phyloP scores from a whole-genome alignment of 2,888 invertebrate species.

The Spisula subtruncata region DNA sequence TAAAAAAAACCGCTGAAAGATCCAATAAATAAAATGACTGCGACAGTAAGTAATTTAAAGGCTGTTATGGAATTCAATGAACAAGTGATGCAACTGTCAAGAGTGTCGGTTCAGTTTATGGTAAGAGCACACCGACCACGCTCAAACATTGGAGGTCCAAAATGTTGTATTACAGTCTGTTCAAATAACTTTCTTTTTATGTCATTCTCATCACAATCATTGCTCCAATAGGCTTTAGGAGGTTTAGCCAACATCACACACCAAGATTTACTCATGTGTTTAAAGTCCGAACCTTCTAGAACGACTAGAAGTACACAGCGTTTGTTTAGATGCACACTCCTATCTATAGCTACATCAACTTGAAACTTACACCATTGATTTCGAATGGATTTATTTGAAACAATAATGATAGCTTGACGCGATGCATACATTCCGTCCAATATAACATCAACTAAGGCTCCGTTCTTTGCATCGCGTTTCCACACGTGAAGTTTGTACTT shows the following conservation, averaged over 20 bases:
- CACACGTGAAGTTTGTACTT: slow-evolving; percentile 50
- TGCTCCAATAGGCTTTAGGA: slow-evolving; percentile 51
- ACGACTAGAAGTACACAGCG: slow-evolving; percentile 35
- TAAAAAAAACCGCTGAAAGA: no score
- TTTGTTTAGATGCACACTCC: slow-evolving; percentile 26
- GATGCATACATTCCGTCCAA: slow-evolving; percentile 50
- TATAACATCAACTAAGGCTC: slow-evolving; percentile 37
- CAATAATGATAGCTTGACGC: slow-evolving; percentile 38
- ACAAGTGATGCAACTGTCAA: no score
- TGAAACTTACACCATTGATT: slow-evolving; percentile 57
- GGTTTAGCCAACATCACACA: slow-evolving; percentile 52
- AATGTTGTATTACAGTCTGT: slow-evolving; percentile 19
- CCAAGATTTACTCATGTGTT: slow-evolving; percentile 55
- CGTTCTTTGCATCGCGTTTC: slow-evolving; percentile 44
- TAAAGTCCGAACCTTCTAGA: slow-evolving; percentile 46
- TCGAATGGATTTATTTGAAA: slow-evolving; percentile 46
- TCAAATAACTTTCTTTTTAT: slow-evolving; percentile 51
- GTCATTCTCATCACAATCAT: slow-evolving; percentile 11
- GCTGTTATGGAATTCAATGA: no score
- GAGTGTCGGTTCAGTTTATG: no score
- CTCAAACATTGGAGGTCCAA: background rate
- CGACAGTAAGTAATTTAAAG: no score
- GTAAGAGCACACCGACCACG: background rate
- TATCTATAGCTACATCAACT: slow-evolving; percentile 48
- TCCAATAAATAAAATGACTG: no score